These are phyloP conservation scores for Campoplex capitator DNA, from an alignment of 2,888 invertebrate genomes.

Conservation along the genomic window DNA sequence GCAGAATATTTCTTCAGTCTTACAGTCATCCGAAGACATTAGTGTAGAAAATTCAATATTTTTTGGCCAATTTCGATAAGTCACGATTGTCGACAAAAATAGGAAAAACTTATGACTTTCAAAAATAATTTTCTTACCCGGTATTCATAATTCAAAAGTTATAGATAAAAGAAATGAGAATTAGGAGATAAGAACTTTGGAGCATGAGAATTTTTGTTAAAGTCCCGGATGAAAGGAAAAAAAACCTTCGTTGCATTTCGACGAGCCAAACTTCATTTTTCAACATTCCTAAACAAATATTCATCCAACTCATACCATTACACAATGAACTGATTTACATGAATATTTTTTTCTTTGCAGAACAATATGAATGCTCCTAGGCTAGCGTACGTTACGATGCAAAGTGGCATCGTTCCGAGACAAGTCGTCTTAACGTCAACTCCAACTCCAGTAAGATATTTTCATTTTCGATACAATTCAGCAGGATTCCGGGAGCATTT, in stretches of 20 bases:
- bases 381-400: conserved; percentile 81
- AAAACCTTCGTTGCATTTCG: not conserved
- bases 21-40: too few relatives aligned
- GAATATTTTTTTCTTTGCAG: conserved; percentile 70
- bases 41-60: too few relatives aligned
- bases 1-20: too few relatives aligned
- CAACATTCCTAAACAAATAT: not conserved
- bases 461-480: not conserved
- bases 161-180: too few relatives aligned
- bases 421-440: conserved; percentile 80
- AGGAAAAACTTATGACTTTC: too few relatives aligned
- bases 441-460: conserved; percentile 76
- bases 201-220: too few relatives aligned
- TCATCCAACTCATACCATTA: not conserved
- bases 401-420: conserved; percentile 77
- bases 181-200: too few relatives aligned
- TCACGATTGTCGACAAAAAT: too few relatives aligned
- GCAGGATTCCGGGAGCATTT: too few relatives aligned
- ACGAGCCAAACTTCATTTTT: not conserved
- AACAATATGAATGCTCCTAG: conserved; percentile 80
- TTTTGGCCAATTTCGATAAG: too few relatives aligned
- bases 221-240: not conserved
- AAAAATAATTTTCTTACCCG: too few relatives aligned
- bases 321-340: not conserved
- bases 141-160: too few relatives aligned